phyloP scores from a whole-genome alignment of 2,113 vertebrate genomes.

The Salminus brasiliensis region DNA sequence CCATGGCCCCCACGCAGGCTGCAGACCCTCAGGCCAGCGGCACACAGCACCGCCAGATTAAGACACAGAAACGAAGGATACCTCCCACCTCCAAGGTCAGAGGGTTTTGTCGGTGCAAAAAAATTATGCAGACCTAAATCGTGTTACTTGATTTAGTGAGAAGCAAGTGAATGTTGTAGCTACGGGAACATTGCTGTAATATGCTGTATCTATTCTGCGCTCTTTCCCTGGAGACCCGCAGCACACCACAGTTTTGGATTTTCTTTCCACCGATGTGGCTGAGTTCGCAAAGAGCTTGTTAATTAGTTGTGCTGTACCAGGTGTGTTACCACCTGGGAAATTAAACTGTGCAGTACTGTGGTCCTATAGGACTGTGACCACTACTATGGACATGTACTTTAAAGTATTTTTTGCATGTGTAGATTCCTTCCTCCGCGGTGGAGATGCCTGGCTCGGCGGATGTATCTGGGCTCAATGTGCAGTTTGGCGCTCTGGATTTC shows the following conservation, averaged over 20 bases:
- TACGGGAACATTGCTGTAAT: not conserved
- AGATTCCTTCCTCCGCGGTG: constrained; percentile 93
- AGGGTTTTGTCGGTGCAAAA: not conserved
- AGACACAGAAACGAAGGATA: constrained; percentile 88
- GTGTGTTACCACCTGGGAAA: not conserved
- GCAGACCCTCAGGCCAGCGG: constrained; percentile 78
- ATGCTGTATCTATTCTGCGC: not conserved
- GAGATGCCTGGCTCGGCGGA: constrained; percentile 96
- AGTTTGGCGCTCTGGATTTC: constrained; percentile 96
- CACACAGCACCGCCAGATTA: constrained; percentile 85
- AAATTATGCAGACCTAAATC: not conserved
- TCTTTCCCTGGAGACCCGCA: not conserved
- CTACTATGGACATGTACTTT: not conserved
- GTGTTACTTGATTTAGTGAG: not conserved
- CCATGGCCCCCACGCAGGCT: constrained; percentile 65
- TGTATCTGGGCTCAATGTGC: constrained; percentile 89
- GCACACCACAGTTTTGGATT: not conserved
- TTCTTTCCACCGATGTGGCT: not conserved
- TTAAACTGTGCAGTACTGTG: not conserved
- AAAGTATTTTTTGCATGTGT: constrained; percentile 30
- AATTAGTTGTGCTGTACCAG: not conserved
- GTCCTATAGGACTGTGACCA: not conserved
- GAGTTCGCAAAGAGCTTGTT: not conserved
- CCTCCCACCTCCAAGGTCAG: constrained; percentile 88
- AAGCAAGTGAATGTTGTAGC: not conserved